Conservation (phyloP, 2,113 vertebrate species). For the Dicerorhinus sumatrensis region DNA sequence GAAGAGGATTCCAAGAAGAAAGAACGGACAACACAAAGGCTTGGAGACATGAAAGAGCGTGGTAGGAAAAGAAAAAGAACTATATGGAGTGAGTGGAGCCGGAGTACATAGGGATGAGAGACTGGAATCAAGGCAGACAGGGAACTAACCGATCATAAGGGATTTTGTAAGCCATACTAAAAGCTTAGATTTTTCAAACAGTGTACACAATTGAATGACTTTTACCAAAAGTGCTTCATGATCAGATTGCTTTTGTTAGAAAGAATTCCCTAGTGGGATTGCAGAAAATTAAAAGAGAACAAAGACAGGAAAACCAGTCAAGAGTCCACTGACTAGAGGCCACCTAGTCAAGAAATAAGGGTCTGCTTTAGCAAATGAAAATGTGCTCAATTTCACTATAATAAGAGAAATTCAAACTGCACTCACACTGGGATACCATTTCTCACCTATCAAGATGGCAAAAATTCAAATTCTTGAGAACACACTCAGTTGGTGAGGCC, state of each 20-base stretch:
- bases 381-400: neutral
- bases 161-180: neutral
- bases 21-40: neutral
- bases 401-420: neutral
- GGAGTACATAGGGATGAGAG: neutral
- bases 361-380: neutral
- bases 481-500: neutral
- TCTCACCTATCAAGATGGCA: neutral
- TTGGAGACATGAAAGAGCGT: neutral
- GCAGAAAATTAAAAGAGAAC: neutral
- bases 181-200: neutral
- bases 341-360: neutral
- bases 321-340: neutral
- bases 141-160: neutral
- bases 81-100: neutral
- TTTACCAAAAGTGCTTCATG: neutral
- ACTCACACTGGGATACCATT: neutral
- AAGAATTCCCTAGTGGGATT: neutral
- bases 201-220: neutral
- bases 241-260: neutral
- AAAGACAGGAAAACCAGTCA: neutral
- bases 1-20: neutral
- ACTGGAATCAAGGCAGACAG: neutral
- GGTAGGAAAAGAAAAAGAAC: neutral
- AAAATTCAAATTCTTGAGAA: constrained; percentile 4